Base-by-base conservation (phyloP, 2,113 vertebrate genomes). In the Cephalopholis sonnerati region DNA sequence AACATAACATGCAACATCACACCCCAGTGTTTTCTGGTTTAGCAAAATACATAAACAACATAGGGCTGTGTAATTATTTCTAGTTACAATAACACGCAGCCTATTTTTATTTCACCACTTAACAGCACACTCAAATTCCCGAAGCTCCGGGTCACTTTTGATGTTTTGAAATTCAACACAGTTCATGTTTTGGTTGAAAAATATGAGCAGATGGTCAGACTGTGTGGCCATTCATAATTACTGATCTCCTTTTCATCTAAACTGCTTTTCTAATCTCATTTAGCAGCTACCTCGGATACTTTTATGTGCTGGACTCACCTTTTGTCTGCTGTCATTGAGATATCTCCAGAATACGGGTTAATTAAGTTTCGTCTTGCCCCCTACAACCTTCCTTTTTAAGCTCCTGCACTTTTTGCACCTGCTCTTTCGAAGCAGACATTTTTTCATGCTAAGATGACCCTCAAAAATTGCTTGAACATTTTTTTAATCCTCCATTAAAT, bases 401-500 rank as follows among this genome's bases (percentile, higher is more conserved):
- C 5, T 13, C 1, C 9, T 58, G 61, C 62, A 63, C 61, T 57
- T 57, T 59, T 27, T 74, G 7, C 17, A 72, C 50, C 71, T 63
- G 18, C 11, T 55, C 46, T 59, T 77, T 48, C 65, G 18, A 73
- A 71, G 32, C 50, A 4, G 25, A 36, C 59, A 12, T 39, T 17
- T 62, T 62, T 70, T 16, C 4, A 39, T 36, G 12, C n/a, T 27
- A 58, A 72, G 64, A 11, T 64, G 36, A 25, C 50, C 54, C 55
- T 55, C 1, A 46, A 57, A 65, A 16, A n/a, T 54, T 62, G 18
- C 59, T 62, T 62, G 18, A 62, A 62, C 32, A 62, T 46, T 57
- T 82, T 76, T 27, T 25, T 62, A 13, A 74, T 74, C 62, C n/a
- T 69, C 44, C 12, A 54, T 78, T 74, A 63, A 66, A 83, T 88